Evolutionary conservation across 2,888 invertebrate species (phyloP).

Genomic region (Drosophila meridionalis): DNA sequence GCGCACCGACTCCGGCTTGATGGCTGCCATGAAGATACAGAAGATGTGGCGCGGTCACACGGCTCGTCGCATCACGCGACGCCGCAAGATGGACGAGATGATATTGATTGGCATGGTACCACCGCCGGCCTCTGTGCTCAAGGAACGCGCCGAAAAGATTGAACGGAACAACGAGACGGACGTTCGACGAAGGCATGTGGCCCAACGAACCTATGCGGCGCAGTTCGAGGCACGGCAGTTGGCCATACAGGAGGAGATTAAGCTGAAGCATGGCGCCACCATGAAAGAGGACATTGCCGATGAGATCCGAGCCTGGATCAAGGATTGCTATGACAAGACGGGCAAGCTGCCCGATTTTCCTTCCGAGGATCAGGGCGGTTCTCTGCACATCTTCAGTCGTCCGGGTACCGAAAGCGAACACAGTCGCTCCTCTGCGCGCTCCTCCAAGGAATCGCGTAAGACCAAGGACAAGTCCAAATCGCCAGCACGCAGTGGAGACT

Average conservation of each 20-base stretch:
- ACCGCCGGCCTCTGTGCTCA: slow-evolving; percentile 82
- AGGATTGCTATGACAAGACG: slow-evolving; percentile 92
- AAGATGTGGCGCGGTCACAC: slow-evolving; percentile 94
- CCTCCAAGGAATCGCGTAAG: slow-evolving; percentile 92
- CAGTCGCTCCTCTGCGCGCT: slow-evolving; percentile 91
- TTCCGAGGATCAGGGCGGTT: slow-evolving; percentile 95
- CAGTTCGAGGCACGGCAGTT: slow-evolving; percentile 90
- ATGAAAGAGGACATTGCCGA: slow-evolving; percentile 95
- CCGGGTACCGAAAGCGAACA: slow-evolving; percentile 92
- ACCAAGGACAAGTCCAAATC: slow-evolving; percentile 91
- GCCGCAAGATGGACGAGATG: slow-evolving; percentile 93
- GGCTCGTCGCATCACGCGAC: slow-evolving; percentile 89
- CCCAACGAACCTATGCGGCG: slow-evolving; percentile 89
- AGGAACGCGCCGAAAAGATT: slow-evolving; percentile 79
- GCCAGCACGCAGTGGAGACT: slow-evolving; percentile 84
- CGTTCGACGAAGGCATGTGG: slow-evolving; percentile 87
- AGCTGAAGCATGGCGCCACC: slow-evolving; percentile 89
- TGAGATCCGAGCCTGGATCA: slow-evolving; percentile 94
- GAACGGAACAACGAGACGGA: slow-evolving; percentile 78
- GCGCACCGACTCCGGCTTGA: slow-evolving; percentile 87
- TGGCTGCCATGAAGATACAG: slow-evolving; percentile 94
- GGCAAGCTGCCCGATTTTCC: slow-evolving; percentile 96
- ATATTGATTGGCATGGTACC: slow-evolving; percentile 93
- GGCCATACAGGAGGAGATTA: slow-evolving; percentile 88
- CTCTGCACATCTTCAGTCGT: slow-evolving; percentile 92